Conservation (phyloP, 1,140 invertebrate genomes). For the Wiebesia pumilae region DNA sequence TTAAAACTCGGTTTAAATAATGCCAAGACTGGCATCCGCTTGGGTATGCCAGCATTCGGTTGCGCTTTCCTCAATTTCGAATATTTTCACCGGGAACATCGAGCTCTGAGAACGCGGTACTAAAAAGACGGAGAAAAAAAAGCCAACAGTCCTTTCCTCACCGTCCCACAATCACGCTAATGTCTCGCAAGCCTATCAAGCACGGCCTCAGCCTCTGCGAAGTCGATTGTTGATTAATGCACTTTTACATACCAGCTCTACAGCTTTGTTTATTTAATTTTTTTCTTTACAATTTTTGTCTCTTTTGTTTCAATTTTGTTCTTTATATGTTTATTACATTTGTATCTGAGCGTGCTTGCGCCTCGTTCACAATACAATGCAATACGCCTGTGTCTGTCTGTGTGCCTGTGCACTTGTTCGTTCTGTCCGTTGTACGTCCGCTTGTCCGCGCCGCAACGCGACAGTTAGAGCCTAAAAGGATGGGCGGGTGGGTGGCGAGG, state of each 20-base stretch:
- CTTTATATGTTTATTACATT: neutral
- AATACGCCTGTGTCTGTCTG: constrained; percentile 34
- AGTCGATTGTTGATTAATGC: constrained; percentile 47
- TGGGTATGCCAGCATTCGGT: no score
- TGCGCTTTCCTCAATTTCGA: no score
- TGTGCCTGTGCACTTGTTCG: constrained; percentile 34
- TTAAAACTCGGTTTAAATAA: no score
- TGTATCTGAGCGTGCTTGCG: constrained; percentile 3
- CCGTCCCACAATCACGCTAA: constrained; percentile 25
- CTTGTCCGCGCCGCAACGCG: constrained; percentile 56
- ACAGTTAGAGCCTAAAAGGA: no score
- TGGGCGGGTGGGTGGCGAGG: no score
- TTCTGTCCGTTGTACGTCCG: constrained; percentile 51
- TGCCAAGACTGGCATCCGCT: no score
- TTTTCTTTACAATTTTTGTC: neutral
- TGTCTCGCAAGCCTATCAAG: constrained; percentile 35
- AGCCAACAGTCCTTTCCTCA: neutral
- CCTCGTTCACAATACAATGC: constrained; percentile 18
- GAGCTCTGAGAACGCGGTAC: no score
- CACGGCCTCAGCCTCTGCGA: constrained; percentile 46
- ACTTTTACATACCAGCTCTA: constrained; percentile 24
- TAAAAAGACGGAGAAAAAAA: neutral
- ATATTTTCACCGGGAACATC: neutral
- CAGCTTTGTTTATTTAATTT: constrained; percentile 21
- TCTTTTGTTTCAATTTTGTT: neutral